Percentiles rank a stretch among this genome's conserved stretches.
Evolutionary conservation across 1,140 invertebrate species (phyloP).

Genomic region (Phymastichus coffea): DNA sequence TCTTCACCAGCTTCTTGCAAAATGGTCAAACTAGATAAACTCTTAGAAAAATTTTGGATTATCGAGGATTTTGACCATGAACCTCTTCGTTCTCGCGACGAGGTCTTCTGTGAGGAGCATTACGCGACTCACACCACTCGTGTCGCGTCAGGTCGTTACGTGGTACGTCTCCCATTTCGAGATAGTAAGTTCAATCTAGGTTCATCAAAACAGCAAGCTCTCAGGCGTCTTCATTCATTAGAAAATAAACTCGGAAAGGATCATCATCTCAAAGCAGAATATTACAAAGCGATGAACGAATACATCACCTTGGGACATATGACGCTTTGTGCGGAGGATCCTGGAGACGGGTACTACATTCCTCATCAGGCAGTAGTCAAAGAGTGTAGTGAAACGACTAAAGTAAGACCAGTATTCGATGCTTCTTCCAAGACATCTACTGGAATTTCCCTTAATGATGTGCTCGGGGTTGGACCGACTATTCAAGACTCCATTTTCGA

Average conservation of each 20-base stretch:
- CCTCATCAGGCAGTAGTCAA: slow-evolving; percentile 28
- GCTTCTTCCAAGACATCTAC: background rate
- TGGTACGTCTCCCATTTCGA: too few relatives aligned
- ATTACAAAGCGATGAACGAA: background rate
- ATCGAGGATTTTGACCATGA: background rate
- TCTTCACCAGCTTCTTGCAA: background rate
- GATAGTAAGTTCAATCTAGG: too few relatives aligned
- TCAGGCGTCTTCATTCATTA: too few relatives aligned
- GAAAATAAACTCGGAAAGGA: background rate
- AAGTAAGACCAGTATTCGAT: slow-evolving; percentile 2
- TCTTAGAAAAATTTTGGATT: background rate
- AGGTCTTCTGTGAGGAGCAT: slow-evolving; percentile 5
- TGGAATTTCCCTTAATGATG: slow-evolving; percentile 20
- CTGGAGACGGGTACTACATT: slow-evolving; percentile 17
- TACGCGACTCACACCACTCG: background rate
- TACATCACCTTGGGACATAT: background rate
- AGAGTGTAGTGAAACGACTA: slow-evolving; percentile 19
- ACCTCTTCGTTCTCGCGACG: too few relatives aligned
- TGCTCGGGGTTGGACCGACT: background rate
- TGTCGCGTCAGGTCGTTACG: too few relatives aligned
- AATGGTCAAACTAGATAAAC: background rate
- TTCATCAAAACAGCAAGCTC: too few relatives aligned
- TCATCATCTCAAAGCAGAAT: background rate
- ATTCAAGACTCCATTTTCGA: slow-evolving; percentile 8
- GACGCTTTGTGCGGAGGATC: too few relatives aligned